Evolutionary conservation across 2,113 vertebrate genomes (phyloP).

Genomic region (Solea senegalensis): DNA sequence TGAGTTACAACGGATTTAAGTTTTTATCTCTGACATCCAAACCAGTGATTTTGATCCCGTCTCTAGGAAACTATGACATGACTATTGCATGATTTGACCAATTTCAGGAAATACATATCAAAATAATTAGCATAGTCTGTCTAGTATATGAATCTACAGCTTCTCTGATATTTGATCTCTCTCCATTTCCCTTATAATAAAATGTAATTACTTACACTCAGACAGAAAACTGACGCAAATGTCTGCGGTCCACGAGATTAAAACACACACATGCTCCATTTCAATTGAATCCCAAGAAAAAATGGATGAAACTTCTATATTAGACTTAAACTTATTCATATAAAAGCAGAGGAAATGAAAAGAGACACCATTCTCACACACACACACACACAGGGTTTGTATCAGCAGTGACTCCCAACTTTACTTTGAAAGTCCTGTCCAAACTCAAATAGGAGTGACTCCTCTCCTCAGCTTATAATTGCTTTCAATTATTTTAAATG

Average conservation of each 20-base stretch:
- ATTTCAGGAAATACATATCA: neutral
- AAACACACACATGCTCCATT: constrained; percentile 29
- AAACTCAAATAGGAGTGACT: constrained; percentile 42
- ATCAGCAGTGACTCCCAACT: constrained; percentile 1
- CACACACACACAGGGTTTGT: neutral
- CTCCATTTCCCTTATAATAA: neutral
- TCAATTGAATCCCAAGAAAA: constrained; percentile 41
- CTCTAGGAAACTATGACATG: neutral
- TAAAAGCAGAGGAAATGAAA: neutral
- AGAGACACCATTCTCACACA: constrained; percentile 5
- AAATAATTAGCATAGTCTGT: neutral
- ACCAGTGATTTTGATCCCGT: too few relatives aligned
- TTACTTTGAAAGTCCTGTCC: constrained; percentile 35
- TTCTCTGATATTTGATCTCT: too few relatives aligned
- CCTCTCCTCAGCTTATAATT: constrained; percentile 15
- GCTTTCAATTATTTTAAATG: constrained; percentile 43
- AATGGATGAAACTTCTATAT: constrained; percentile 31
- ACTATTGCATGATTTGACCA: neutral
- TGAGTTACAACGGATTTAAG: too few relatives aligned
- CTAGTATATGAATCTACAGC: too few relatives aligned
- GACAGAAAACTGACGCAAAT: too few relatives aligned
- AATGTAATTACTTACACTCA: neutral
- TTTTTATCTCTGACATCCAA: too few relatives aligned
- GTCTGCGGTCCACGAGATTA: constrained; percentile 42
- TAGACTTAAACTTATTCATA: constrained; percentile 53